Conservation (phyloP, 2,113 vertebrate genomes). For the Hydrolagus affinis region DNA sequence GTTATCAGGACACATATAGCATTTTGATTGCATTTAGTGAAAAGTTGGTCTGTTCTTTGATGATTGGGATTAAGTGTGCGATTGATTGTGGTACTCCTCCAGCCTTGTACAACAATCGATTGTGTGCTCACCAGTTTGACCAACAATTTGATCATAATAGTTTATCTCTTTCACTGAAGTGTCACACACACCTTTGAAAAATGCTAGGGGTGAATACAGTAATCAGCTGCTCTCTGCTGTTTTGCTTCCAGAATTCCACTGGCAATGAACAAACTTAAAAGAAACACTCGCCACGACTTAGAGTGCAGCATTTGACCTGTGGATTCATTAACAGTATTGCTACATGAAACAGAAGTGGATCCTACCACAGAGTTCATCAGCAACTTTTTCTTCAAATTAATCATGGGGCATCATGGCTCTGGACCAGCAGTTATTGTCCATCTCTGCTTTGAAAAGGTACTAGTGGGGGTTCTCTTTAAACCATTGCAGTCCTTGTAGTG, state of each 20-base stretch:
- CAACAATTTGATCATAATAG: not conserved
- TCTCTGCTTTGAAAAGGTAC: no score
- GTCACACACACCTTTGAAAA: not conserved
- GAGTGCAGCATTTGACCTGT: no score
- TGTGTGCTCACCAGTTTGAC: constrained; percentile 2
- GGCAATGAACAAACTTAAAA: not conserved
- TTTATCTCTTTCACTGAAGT: constrained; percentile 17
- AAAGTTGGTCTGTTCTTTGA: not conserved
- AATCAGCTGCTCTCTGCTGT: not conserved
- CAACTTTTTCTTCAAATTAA: no score
- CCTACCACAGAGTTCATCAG: no score
- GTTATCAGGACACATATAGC: not conserved
- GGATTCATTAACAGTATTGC: no score
- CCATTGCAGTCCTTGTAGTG: no score
- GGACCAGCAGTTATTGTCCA: no score
- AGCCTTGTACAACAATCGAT: constrained; percentile 9
- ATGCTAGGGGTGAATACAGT: not conserved
- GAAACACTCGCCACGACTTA: not conserved
- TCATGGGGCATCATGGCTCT: no score
- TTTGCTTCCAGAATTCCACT: not conserved
- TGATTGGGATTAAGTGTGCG: not conserved
- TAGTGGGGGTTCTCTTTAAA: no score
- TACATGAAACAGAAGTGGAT: no score
- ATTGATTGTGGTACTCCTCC: constrained; percentile 20
- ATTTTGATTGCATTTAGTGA: constrained; percentile 16